Conservation (phyloP, 2,888 invertebrate genomes). For the Cheilosia urbana region DNA sequence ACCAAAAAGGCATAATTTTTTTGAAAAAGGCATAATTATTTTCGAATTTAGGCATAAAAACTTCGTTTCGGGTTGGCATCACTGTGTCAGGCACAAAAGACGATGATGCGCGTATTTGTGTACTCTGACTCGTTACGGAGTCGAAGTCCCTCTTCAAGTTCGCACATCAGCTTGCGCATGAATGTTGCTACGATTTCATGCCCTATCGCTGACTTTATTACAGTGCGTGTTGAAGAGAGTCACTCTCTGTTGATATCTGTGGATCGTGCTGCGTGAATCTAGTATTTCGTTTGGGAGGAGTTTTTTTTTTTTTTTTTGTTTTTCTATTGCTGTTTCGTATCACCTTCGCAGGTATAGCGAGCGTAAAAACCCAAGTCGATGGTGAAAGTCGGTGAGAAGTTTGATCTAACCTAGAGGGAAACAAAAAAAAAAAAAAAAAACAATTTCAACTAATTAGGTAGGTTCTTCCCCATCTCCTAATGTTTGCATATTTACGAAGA, state of each 20-base stretch:
- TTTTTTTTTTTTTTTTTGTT: background rate
- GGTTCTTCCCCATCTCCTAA: too few relatives aligned
- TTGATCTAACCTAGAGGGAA: too few relatives aligned
- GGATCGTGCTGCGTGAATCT: slow-evolving; percentile 54
- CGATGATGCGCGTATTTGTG: slow-evolving; percentile 26
- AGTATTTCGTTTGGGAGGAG: background rate
- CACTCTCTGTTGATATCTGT: slow-evolving; percentile 33
- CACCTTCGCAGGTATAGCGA: background rate
- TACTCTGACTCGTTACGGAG: slow-evolving; percentile 39
- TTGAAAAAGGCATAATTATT: too few relatives aligned
- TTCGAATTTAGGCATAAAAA: too few relatives aligned
- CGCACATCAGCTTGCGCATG: slow-evolving; percentile 34
- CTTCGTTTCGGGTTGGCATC: too few relatives aligned
- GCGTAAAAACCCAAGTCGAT: background rate
- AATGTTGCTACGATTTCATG: slow-evolving; percentile 22
- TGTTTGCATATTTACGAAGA: too few relatives aligned
- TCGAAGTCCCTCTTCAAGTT: slow-evolving; percentile 45
- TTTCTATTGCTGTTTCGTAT: background rate
- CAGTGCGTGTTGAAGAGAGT: slow-evolving; percentile 41
- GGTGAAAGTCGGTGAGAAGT: background rate
- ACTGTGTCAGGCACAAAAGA: too few relatives aligned
- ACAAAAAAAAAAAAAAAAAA: too few relatives aligned
- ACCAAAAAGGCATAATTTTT: too few relatives aligned
- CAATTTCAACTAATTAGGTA: too few relatives aligned
- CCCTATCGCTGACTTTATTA: slow-evolving; percentile 7